Conservation (phyloP, 2,888 invertebrate genomes). For the Strigamia maritima region DNA sequence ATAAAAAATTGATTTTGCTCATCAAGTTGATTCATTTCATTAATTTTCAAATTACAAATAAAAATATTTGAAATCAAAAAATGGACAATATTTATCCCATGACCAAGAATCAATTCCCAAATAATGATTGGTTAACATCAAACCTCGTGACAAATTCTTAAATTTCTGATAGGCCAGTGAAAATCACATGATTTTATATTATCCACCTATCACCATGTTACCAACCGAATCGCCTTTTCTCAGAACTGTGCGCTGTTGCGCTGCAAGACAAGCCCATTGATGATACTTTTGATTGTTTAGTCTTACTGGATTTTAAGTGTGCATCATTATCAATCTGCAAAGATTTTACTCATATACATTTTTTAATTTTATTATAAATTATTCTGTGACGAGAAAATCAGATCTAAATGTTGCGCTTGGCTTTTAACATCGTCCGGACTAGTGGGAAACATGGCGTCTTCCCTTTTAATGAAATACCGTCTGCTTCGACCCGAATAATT, state of each 20-base stretch:
- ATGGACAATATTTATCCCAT: no score
- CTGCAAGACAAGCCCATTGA: not conserved
- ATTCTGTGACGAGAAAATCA: not conserved
- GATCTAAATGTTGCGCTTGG: constrained; percentile 39
- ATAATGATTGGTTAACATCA: not conserved
- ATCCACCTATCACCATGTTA: not conserved
- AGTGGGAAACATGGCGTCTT: constrained; percentile 40
- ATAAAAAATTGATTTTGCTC: constrained; percentile 2
- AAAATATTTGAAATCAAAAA: no score
- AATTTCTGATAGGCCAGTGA: not conserved
- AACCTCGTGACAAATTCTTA: not conserved
- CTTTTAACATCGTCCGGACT: constrained; percentile 38
- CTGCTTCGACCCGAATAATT: constrained; percentile 8
- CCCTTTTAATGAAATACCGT: constrained; percentile 7
- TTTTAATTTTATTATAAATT: not conserved
- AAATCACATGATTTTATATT: not conserved
- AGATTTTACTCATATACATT: not conserved
- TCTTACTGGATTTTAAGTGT: constrained; percentile 16
- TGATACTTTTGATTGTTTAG: constrained; percentile 10
- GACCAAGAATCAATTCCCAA: no score
- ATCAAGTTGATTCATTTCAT: not conserved
- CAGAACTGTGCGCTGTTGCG: constrained; percentile 6
- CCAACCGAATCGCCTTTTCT: not conserved
- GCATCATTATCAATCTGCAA: not conserved
- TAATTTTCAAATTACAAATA: not conserved